Evolutionary conservation across 2,888 invertebrate species (phyloP), one percentile per base, ranked within the genome.

Genomic region (Cataglyphis livida): DNA sequence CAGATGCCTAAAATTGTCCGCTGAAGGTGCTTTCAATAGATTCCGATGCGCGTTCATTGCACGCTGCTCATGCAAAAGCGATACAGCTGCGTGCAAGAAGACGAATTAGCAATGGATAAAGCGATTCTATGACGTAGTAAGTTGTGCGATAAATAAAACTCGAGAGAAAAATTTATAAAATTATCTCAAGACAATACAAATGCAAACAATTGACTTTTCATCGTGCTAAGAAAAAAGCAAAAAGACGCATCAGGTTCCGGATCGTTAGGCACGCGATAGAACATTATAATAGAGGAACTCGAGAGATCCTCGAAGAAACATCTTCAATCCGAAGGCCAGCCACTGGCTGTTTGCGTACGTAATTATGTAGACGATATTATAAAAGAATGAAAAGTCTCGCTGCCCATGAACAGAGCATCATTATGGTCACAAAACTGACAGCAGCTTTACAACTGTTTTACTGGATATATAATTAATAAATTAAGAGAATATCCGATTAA

Each of bases 1-100:
- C 92, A 91, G 92, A 88, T 91, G 92, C 84, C 84, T 84, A 87
- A 87, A 90, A 89, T 87, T 85, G 84, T 87, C 76, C 86, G 81
- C 64, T 86, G 87, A 81, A 51, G 48, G 65, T 81, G 75, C 81
- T 85, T 85, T 87, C 87, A 87, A 90, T 88, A 85, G 87, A 86
- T 88, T 82, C 84, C 71, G 87, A 84, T 84, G 89, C 87, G 91
- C 91, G 91, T 90, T 92, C 86, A 35, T 54, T 65, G 74, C 68
- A 83, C 82, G 48, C 59, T 83, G 84, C 71, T 90, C 83, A 85
- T 73, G 82, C 87, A 84, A 84, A 65, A 84, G 82, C 71, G 57
- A 73, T 86, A 88, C 91, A 91, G 89, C 91, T 92, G 91, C 85
- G 65, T 84, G 84, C 82, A 88, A 88, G 84, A 38, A 73, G 61